Evolutionary conservation across 2,888 invertebrate species (phyloP).

Genomic region (Brachylomia viminalis): DNA sequence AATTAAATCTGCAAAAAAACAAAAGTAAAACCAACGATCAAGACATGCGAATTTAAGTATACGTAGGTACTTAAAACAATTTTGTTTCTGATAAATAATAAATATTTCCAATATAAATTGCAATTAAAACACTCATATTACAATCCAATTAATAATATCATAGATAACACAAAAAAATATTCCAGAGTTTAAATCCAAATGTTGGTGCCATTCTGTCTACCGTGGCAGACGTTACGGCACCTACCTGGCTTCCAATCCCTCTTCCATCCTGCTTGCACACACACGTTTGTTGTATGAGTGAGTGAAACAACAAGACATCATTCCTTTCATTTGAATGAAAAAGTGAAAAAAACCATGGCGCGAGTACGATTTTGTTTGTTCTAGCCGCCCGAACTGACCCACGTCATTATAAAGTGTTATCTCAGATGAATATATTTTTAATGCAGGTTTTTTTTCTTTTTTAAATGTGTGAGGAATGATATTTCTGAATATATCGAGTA

Average conservation of each 20-base stretch:
- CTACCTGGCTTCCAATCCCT: conserved; percentile 85
- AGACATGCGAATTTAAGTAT: not conserved
- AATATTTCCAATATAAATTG: conserved; percentile 32
- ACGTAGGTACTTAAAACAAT: not conserved
- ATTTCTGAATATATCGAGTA: conserved; percentile 87
- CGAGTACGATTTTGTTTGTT: conserved; percentile 84
- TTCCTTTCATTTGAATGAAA: conserved; percentile 74
- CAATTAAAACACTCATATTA: conserved; percentile 27
- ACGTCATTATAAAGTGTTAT: conserved; percentile 90
- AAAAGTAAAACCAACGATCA: not conserved
- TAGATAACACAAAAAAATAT: conserved; percentile 69
- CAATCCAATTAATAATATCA: conserved; percentile 66
- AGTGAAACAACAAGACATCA: conserved; percentile 61
- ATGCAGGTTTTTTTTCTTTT: conserved; percentile 78
- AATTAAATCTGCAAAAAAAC: not conserved
- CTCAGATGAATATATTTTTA: conserved; percentile 89
- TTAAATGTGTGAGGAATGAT: conserved; percentile 87
- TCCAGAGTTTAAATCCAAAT: conserved; percentile 72
- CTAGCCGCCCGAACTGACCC: conserved; percentile 89
- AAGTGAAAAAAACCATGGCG: conserved; percentile 74
- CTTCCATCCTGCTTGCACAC: conserved; percentile 71
- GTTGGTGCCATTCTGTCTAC: conserved; percentile 88
- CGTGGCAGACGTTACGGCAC: conserved; percentile 86
- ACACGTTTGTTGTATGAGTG: conserved; percentile 6
- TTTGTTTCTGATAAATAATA: not conserved